Conservation (phyloP, 2,113 vertebrate genomes). For the Cynocephalus volans region DNA sequence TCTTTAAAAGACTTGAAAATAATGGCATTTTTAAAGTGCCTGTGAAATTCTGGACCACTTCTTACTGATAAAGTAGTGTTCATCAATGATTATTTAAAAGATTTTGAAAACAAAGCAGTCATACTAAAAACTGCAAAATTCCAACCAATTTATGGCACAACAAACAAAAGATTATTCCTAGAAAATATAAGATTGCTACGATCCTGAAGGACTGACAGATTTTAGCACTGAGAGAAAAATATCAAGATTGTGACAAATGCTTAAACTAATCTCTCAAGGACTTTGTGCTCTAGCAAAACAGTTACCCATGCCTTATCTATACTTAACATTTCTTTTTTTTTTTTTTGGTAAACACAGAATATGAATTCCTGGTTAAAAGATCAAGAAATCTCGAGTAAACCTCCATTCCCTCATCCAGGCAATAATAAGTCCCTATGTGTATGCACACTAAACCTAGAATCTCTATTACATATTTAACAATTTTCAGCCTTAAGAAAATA, state of each 20-base stretch:
- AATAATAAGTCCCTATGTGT: background rate
- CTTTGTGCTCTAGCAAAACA: slow-evolving; percentile 61
- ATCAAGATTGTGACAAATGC: slow-evolving; percentile 42
- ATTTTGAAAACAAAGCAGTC: slow-evolving; percentile 18
- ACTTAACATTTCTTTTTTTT: slow-evolving; percentile 37
- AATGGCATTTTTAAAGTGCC: slow-evolving; percentile 10
- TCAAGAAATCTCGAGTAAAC: slow-evolving; percentile 59
- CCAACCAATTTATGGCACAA: background rate
- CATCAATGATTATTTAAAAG: slow-evolving; percentile 36
- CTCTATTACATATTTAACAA: background rate
- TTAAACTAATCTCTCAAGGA: slow-evolving; percentile 52
- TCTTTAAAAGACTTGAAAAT: slow-evolving; percentile 59
- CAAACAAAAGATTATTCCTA: slow-evolving; percentile 60
- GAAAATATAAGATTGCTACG: slow-evolving; percentile 51
- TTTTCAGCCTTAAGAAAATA: background rate
- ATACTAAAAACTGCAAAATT: slow-evolving; percentile 33
- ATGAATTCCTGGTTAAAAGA: slow-evolving; percentile 59
- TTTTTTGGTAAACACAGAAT: slow-evolving; percentile 14
- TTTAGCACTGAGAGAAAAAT: slow-evolving; percentile 59
- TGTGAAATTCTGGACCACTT: slow-evolving; percentile 42
- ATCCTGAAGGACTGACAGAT: slow-evolving; percentile 35
- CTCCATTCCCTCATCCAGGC: background rate
- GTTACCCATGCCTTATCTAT: slow-evolving; percentile 53
- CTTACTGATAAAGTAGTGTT: slow-evolving; percentile 24
- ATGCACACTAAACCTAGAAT: slow-evolving; percentile 13